Conservation (phyloP, 2,888 invertebrate species). For the Germaria angustata region DNA sequence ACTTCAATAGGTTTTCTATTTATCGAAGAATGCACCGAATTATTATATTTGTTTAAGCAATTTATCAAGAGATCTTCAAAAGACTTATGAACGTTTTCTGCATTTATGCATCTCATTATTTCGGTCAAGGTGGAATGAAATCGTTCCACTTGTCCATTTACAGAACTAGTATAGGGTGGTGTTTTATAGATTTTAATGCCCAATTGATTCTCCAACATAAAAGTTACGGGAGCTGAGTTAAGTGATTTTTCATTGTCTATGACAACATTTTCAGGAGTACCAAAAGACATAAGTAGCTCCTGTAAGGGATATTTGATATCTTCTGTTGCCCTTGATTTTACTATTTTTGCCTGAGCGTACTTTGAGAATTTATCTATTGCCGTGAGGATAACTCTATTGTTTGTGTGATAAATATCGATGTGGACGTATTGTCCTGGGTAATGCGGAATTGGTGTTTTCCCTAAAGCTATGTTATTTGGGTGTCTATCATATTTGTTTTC, state of each 20-base stretch:
- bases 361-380: conserved; percentile 31
- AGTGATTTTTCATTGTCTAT: conserved; percentile 64
- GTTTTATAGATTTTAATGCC: conserved; percentile 48
- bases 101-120: conserved; percentile 25
- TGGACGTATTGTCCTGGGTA: conserved; percentile 21
- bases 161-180: conserved; percentile 55
- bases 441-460: conserved; percentile 26
- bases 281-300: conserved; percentile 41
- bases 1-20: conserved; percentile 47
- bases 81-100: conserved; percentile 28
- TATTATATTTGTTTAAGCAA: conserved; percentile 53
- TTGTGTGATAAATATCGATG: conserved; percentile 26
- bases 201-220: conserved; percentile 54
- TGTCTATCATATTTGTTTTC: too few relatives aligned
- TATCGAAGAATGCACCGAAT: conserved; percentile 49
- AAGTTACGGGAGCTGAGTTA: conserved; percentile 49
- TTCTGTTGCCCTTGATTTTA: conserved; percentile 44
- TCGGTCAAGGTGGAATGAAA: conserved; percentile 66
- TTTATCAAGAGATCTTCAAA: conserved; percentile 31
- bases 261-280: conserved; percentile 50
- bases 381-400: conserved; percentile 11
- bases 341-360: conserved; percentile 25
- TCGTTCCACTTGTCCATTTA: conserved; percentile 40
- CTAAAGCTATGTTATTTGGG: conserved; percentile 8
- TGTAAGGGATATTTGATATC: conserved; percentile 53